A percentile compares a stretch with the other conserved stretches of the same genome.
These are phyloP conservation scores for Peromyscus nudipes DNA, from an alignment of 2,797 vertebrate genomes.

Conservation along the genomic window DNA sequence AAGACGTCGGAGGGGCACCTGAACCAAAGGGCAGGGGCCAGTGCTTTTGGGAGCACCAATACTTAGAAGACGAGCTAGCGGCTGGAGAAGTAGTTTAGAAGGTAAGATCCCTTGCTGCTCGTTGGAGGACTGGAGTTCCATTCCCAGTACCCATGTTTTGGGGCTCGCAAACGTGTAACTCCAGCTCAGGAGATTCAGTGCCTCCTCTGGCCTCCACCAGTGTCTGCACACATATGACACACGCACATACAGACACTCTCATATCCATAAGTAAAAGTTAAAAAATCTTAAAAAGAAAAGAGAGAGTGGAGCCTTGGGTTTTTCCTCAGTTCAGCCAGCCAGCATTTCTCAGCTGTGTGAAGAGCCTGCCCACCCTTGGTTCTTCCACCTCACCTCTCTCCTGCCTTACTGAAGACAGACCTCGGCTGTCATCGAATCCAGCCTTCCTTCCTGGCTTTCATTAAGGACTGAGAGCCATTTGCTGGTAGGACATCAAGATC, in stretches of 20 bases:
- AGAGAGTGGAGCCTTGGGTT: not conserved
- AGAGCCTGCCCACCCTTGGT: not conserved
- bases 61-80: not conserved
- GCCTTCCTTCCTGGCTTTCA: constrained; percentile 54
- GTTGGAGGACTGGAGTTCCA: not conserved
- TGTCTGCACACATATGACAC: too few relatives aligned
- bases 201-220: not conserved
- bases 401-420: constrained; percentile 24
- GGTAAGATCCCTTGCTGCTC: not conserved
- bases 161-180: not conserved
- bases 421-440: not conserved
- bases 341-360: not conserved
- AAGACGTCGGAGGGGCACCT: not conserved
- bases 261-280: not conserved
- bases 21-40: not conserved
- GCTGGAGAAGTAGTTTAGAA: too few relatives aligned
- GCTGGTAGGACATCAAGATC: not conserved
- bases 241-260: not conserved
- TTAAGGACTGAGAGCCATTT: not conserved
- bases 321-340: not conserved
- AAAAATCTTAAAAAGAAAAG: not conserved
- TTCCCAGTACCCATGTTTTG: not conserved
- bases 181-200: not conserved
- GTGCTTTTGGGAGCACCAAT: not conserved
- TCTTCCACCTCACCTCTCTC: not conserved